These are phyloP conservation scores for Poecilus cupreus DNA, from an alignment of 2,888 invertebrate species.

Conservation along the genomic window DNA sequence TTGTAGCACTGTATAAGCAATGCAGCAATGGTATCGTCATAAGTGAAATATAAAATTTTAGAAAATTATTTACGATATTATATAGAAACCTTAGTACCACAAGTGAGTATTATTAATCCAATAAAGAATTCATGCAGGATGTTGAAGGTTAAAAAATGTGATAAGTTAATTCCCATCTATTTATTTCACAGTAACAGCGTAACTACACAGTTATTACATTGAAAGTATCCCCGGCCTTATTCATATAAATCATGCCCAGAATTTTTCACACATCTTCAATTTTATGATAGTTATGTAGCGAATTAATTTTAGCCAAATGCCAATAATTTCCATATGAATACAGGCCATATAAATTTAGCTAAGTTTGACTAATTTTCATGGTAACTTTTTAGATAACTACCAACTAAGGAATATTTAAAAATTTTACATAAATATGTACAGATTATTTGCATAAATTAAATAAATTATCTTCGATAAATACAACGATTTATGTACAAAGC, in stretches of 20 bases:
- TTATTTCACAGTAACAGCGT: conserved; percentile 60
- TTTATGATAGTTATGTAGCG: conserved; percentile 9
- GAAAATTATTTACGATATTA: no score
- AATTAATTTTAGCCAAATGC: conserved; percentile 18
- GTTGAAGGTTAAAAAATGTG: conserved; percentile 12
- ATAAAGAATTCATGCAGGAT: neutral
- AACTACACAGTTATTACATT: conserved; percentile 59
- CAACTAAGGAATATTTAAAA: conserved; percentile 50
- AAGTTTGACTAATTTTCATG: conserved; percentile 35
- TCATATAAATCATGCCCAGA: conserved; percentile 41
- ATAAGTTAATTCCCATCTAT: conserved; percentile 50
- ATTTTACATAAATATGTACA: conserved; percentile 58
- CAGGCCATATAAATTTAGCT: conserved; percentile 56
- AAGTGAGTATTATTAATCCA: no score
- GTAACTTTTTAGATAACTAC: conserved; percentile 46
- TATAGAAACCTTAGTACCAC: no score
- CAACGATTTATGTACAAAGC: conserved; percentile 65
- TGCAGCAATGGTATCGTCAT: no score
- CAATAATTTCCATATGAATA: conserved; percentile 37
- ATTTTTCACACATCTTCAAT: neutral
- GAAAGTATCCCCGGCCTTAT: conserved; percentile 57
- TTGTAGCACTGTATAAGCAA: no score
- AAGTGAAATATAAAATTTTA: no score
- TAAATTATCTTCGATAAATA: conserved; percentile 61
- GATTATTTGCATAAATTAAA: conserved; percentile 55